Base-by-base conservation (phyloP, 2,113 vertebrate species). In the Brachypteracias leptosomus region DNA sequence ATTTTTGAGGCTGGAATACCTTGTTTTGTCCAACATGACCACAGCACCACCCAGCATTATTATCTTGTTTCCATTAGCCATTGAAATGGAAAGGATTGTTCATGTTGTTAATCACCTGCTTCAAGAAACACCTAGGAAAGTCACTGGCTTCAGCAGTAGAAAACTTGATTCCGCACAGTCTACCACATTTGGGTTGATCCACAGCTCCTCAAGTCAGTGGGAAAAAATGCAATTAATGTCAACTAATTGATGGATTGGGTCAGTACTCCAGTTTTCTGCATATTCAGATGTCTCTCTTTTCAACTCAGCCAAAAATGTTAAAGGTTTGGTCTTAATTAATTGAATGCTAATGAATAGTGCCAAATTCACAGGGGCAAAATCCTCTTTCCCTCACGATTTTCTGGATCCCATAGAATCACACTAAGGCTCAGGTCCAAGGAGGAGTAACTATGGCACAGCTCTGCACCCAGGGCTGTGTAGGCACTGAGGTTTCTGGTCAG, bases 201-300 rank as follows among this genome's bases (percentile, higher is more conserved):
- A 40, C 77, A 72, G 33, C 31, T 95, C 93, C 87, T 95, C 77
- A 91, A 95, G 84, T 95, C 93, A 96, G 84, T 54, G 93, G 81
- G 87, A 94, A 95, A 96, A 95, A 95, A 95, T 91, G 94, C 76
- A 95, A 95, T 92, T 95, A 94, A 73, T 7, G 80, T 97, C 93
- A 91, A 8, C 62, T 91, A 74, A 95, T 85, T 93, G 95, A 96
- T 95, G 93, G 91, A 94, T 83, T 94, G 84, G 71, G 85, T 76
- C 89, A 78, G 74, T 11, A 24, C 91, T 95, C 71, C 70, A 57
- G 40, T 22, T 62, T 35, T 36, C 70, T 66, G 54, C 86, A 36
- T 72, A 29, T 67, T 96, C 89, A 66, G 76, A 89, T 49, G 73
- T 85, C 70, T 89, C 4, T 47, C 76, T 68, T 71, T 68, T 54